Evolutionary conservation across 2,113 vertebrate genomes (phyloP).

Genomic region (Delphinus delphis): DNA sequence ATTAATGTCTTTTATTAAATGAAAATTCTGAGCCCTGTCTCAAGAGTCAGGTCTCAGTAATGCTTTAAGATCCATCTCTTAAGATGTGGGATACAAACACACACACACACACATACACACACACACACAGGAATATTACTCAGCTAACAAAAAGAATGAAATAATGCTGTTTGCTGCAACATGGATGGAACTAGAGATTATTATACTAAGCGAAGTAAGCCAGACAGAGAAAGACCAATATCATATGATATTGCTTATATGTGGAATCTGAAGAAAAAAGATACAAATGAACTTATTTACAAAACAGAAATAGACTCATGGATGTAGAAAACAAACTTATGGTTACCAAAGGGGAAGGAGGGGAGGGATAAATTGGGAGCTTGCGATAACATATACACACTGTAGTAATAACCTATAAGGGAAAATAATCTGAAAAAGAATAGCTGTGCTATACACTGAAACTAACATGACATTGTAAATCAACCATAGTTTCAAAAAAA

Average conservation of each 20-base stretch:
- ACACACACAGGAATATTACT: not conserved
- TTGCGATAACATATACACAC: not conserved
- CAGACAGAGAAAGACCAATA: not conserved
- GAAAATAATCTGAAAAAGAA: not conserved
- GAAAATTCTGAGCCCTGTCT: not conserved
- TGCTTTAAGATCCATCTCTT: not conserved
- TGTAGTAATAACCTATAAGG: too few species aligned
- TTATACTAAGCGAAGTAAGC: not conserved
- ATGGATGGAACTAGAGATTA: not conserved
- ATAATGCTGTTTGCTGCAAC: not conserved
- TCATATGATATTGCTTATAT: not conserved
- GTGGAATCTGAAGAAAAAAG: not conserved
- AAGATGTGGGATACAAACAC: not conserved
- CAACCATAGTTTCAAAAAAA: not conserved
- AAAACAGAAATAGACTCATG: not conserved
- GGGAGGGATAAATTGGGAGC: not conserved
- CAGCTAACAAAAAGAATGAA: not conserved
- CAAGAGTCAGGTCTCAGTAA: not conserved
- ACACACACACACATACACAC: not conserved
- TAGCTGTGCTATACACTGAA: not conserved
- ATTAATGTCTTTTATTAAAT: not conserved
- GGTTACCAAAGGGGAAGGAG: not conserved
- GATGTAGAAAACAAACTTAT: not conserved
- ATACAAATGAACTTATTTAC: not conserved
- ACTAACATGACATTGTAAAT: not conserved